These are phyloP conservation scores for Neodiprion lecontei DNA, from an alignment of 1,140 invertebrate species.

Conservation along the genomic window DNA sequence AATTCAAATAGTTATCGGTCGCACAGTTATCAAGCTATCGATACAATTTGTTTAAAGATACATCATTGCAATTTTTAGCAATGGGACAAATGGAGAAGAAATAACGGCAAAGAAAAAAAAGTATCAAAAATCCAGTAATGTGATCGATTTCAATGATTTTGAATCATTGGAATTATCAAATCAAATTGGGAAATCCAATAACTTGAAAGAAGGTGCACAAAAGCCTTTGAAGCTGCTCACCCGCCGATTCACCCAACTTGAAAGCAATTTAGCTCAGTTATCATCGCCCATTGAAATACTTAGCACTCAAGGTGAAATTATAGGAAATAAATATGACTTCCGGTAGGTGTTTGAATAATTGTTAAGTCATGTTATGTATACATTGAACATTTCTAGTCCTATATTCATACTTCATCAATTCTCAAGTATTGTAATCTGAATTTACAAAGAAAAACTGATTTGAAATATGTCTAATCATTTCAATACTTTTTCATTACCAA, in stretches of 20 bases:
- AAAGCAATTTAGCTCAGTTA: slow-evolving; percentile 33
- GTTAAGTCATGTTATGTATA: too few relatives aligned
- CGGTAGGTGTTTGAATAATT: slow-evolving; percentile 33
- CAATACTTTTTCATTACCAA: too few relatives aligned
- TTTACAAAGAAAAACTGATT: too few relatives aligned
- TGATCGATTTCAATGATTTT: slow-evolving; percentile 46
- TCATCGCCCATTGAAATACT: slow-evolving; percentile 38
- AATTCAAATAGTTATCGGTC: slow-evolving; percentile 28
- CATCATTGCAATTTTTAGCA: not conserved
- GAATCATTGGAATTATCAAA: slow-evolving; percentile 37
- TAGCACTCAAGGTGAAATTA: slow-evolving; percentile 45
- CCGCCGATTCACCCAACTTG: slow-evolving; percentile 49
- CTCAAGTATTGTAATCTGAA: too few relatives aligned
- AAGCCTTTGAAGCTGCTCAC: slow-evolving; percentile 46
- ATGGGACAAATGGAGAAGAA: not conserved
- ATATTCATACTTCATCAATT: too few relatives aligned
- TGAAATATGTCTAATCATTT: too few relatives aligned
- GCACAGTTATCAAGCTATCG: slow-evolving; percentile 8
- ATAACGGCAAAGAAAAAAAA: slow-evolving; percentile 30
- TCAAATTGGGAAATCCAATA: slow-evolving; percentile 43
- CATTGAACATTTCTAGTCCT: too few relatives aligned
- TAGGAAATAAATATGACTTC: slow-evolving; percentile 57
- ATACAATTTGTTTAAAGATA: slow-evolving; percentile 12
- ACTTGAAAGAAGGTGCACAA: slow-evolving; percentile 39
- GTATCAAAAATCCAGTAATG: slow-evolving; percentile 29